Conservation (phyloP, 2,888 invertebrate genomes). For the Abrostola tripartita region DNA sequence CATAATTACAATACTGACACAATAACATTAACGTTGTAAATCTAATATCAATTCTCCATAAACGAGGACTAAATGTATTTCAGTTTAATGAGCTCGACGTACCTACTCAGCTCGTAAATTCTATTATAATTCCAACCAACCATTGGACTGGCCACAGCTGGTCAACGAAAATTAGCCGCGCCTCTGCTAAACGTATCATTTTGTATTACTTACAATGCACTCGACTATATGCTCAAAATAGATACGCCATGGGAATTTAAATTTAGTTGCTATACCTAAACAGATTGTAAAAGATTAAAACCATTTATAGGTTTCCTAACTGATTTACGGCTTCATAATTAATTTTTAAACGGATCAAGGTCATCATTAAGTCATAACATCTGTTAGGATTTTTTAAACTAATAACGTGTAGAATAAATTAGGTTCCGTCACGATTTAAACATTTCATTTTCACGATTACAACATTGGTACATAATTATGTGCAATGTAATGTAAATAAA, state of each 20-base stretch:
- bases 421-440: no score
- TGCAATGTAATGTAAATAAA: no score
- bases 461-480: no score
- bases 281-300: constrained; percentile 6
- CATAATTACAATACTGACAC: background rate
- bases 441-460: no score
- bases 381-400: background rate
- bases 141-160: constrained; percentile 52
- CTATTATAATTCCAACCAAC: constrained; percentile 53
- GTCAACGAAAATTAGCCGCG: constrained; percentile 51
- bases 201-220: constrained; percentile 38
- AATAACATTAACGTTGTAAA: background rate
- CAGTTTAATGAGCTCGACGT: constrained; percentile 44
- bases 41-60: constrained; percentile 17
- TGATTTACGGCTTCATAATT: constrained; percentile 8
- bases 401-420: background rate
- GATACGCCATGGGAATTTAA: constrained; percentile 18
- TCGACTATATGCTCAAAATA: constrained; percentile 38
- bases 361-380: no score
- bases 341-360: constrained; percentile 9
- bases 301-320: constrained; percentile 9
- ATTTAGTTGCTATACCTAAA: constrained; percentile 25
- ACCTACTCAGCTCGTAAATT: constrained; percentile 49
- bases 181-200: constrained; percentile 52
- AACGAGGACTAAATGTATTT: constrained; percentile 28